phyloP scores from a whole-genome alignment of 1,140 invertebrate genomes.

The Caenorhabditis briggsae region DNA sequence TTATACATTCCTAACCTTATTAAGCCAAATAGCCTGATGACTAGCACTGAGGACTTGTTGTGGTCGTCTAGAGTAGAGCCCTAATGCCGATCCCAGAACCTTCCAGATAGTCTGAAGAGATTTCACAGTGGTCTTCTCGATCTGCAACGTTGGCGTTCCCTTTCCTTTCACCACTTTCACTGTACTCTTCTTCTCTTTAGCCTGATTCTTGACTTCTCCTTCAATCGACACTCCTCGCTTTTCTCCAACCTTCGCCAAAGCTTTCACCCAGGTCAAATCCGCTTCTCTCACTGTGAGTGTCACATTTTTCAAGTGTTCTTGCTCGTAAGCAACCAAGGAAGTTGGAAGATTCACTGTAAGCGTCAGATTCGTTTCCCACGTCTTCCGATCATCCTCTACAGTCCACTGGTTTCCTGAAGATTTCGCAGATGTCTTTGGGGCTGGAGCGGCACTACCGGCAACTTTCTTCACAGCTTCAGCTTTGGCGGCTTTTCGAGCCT shows the following conservation, averaged over 20 bases:
- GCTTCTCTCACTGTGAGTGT: not conserved
- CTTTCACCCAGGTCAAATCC: conserved; percentile 31
- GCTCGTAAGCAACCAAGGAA: not conserved
- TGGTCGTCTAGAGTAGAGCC: conserved; percentile 53
- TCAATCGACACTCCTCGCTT: conserved; percentile 39
- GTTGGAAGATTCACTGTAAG: conserved; percentile 38
- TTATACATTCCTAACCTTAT: not conserved
- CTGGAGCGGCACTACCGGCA: not conserved
- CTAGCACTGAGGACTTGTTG: conserved; percentile 44
- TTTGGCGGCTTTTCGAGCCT: conserved; percentile 58
- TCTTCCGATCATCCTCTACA: conserved; percentile 42
- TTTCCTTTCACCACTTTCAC: conserved; percentile 37
- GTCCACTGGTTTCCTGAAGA: not conserved
- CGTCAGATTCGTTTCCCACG: conserved; percentile 40
- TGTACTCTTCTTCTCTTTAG: not conserved
- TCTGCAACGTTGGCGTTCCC: not conserved
- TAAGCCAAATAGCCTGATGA: conserved; percentile 55
- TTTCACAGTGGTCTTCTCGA: not conserved
- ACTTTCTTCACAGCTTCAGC: conserved; percentile 52
- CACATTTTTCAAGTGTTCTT: conserved; percentile 26
- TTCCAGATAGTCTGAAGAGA: conserved; percentile 53
- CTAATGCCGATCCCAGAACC: conserved; percentile 30
- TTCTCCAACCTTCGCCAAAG: conserved; percentile 23
- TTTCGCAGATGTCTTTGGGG: not conserved
- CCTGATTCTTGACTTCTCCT: conserved; percentile 51